phyloP scores from a whole-genome alignment of 2,113 vertebrate species.

The Tangachromis dhanisi region DNA sequence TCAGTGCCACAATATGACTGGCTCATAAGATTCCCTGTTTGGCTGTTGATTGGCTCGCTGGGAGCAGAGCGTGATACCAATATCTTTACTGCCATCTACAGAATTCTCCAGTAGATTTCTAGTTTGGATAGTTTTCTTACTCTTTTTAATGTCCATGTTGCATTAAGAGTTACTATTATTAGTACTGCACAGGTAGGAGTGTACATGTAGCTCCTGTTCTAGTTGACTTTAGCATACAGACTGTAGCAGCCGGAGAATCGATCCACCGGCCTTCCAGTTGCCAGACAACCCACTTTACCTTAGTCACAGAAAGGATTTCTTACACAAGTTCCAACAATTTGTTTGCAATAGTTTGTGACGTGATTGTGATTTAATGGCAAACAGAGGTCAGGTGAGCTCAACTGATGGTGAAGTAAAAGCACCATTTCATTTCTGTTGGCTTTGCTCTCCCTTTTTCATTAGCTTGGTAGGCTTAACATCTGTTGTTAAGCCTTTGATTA shows the following conservation, averaged over 20 bases:
- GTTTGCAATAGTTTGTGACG: background rate
- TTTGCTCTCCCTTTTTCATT: background rate
- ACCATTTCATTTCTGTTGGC: background rate
- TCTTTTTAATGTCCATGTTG: background rate
- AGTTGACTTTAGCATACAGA: background rate
- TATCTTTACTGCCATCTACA: background rate
- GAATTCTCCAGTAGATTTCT: background rate
- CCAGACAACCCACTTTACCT: background rate
- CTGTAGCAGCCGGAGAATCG: accelerated
- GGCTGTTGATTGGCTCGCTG: background rate
- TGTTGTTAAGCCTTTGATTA: background rate
- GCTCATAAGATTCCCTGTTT: background rate
- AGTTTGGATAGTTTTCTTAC: background rate
- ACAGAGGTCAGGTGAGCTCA: background rate
- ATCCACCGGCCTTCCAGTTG: background rate
- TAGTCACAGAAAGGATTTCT: background rate
- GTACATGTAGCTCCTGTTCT: background rate
- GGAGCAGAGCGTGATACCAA: background rate
- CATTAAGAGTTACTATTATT: background rate
- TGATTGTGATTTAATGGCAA: background rate
- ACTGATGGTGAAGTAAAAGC: background rate
- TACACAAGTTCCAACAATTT: background rate
- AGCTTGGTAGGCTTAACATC: background rate
- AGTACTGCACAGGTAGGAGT: background rate
- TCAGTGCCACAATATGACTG: background rate